These are phyloP conservation scores for Caenorhabditis zanzibari DNA, from an alignment of 2,888 invertebrate species.

Conservation along the genomic window DNA sequence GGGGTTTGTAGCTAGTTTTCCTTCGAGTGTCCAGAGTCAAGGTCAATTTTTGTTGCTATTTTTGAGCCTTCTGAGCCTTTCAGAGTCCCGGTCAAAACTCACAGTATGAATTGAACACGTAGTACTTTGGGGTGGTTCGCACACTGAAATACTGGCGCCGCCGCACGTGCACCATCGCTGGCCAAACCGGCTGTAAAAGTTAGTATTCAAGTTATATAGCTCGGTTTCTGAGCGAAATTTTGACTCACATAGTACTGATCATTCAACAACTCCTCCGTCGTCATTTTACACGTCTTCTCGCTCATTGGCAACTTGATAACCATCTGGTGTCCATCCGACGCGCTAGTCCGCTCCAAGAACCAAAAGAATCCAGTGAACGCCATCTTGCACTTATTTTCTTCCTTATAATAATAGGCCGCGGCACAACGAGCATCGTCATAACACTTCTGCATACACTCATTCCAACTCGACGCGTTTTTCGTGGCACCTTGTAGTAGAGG, in stretches of 20 bases:
- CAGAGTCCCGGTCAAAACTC: neutral
- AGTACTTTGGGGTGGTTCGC: neutral
- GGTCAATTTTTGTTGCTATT: too few relatives aligned
- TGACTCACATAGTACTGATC: conserved; percentile 36
- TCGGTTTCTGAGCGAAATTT: neutral
- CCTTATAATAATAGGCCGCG: neutral
- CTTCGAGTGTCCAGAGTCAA: too few relatives aligned
- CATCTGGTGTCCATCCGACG: neutral
- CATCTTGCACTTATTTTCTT: neutral
- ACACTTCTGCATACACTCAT: conserved; percentile 11
- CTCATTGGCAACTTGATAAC: conserved; percentile 32
- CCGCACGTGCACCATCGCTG: neutral
- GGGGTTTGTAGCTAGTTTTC: too few relatives aligned
- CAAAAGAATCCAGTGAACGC: neutral
- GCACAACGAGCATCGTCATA: neutral
- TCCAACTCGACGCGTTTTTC: neutral
- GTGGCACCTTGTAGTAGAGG: neutral
- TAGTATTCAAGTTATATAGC: too few relatives aligned
- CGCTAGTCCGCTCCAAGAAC: neutral
- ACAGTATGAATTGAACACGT: neutral
- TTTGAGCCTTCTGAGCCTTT: too few relatives aligned
- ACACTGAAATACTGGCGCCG: neutral
- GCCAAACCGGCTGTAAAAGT: neutral
- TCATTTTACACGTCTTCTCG: conserved; percentile 13
- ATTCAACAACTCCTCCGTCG: conserved; percentile 31